Conservation (phyloP, 1,140 invertebrate species). For the Calephelis nemesis region DNA sequence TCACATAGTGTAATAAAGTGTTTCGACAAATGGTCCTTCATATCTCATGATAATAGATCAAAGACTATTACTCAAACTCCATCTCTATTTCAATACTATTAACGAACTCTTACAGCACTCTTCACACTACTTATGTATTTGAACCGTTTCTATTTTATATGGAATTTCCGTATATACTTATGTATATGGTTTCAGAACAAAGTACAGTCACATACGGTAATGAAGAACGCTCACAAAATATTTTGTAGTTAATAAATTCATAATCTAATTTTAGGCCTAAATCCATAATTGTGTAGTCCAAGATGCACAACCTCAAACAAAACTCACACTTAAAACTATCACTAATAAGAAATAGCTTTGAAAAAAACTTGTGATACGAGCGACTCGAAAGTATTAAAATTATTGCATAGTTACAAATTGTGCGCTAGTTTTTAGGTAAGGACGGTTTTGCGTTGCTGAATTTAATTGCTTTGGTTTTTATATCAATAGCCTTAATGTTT, state of each 20-base stretch:
- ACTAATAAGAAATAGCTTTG: no score
- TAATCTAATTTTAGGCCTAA: neutral
- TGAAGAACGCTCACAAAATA: neutral
- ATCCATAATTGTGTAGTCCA: no score
- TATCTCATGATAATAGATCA: neutral
- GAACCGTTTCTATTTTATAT: conserved; percentile 6
- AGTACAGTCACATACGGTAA: neutral
- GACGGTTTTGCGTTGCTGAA: no score
- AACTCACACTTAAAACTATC: no score
- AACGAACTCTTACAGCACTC: conserved; percentile 2
- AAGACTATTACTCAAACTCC: neutral
- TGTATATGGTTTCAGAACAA: neutral
- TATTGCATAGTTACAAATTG: no score
- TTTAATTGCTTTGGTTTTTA: no score
- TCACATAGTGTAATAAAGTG: neutral
- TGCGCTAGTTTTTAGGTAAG: no score
- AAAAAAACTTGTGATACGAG: no score
- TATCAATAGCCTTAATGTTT: no score
- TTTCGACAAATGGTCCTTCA: neutral
- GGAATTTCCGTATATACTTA: neutral
- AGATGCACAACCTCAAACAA: no score
- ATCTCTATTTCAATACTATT: neutral
- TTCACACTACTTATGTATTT: neutral
- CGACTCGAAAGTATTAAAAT: no score
- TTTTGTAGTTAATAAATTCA: no score